These are phyloP conservation scores for Hestina assimilis DNA, from an alignment of 1,140 invertebrate species.

Conservation along the genomic window DNA sequence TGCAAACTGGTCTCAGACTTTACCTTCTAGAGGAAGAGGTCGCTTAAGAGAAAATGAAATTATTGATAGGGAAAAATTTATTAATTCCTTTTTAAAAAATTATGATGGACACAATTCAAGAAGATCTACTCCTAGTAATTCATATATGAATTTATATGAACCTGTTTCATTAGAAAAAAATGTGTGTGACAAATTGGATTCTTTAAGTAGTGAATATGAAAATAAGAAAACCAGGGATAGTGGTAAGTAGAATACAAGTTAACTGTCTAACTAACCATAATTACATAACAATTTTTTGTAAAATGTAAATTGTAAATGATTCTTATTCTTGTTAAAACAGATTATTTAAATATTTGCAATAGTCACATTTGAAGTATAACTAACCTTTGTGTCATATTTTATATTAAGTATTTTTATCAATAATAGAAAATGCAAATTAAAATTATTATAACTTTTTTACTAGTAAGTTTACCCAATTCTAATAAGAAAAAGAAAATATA, in stretches of 20 bases:
- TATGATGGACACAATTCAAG: constrained; percentile 69
- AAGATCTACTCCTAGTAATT: constrained; percentile 70
- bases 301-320: no score
- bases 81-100: constrained; percentile 63
- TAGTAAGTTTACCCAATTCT: no score
- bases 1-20: constrained; percentile 70
- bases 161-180: constrained; percentile 44
- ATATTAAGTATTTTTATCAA: no score
- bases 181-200: constrained; percentile 39
- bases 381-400: no score
- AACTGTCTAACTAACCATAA: neutral
- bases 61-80: constrained; percentile 72
- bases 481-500: no score
- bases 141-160: constrained; percentile 67
- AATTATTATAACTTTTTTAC: no score
- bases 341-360: no score
- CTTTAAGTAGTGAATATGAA: constrained; percentile 37
- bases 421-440: no score
- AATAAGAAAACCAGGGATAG: constrained; percentile 42
- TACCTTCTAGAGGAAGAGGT: constrained; percentile 72
- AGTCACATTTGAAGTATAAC: no score
- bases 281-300: no score
- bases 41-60: constrained; percentile 65
- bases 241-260: constrained; percentile 34
- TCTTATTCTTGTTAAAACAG: no score